These are phyloP conservation scores for Toxotes lorentzi DNA, from an alignment of 2,797 vertebrate species.

Conservation along the genomic window DNA sequence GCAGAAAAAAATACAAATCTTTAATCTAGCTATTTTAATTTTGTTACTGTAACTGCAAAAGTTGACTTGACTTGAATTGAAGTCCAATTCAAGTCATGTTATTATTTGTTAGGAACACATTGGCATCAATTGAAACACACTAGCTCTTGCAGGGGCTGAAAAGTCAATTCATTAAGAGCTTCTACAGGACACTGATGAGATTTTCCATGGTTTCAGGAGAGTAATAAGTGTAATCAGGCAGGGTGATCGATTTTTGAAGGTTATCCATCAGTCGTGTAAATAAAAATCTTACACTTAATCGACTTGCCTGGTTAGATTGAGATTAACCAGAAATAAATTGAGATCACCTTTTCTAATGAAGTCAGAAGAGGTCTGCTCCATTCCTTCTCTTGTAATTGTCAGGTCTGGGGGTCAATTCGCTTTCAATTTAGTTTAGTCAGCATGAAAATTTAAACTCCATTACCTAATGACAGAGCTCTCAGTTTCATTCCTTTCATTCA, in stretches of 20 bases:
- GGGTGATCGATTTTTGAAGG: slow-evolving; percentile 70
- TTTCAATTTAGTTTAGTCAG: slow-evolving; percentile 57
- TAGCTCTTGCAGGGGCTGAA: slow-evolving; percentile 22
- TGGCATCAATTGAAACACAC: slow-evolving; percentile 13
- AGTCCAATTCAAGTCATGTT: no score
- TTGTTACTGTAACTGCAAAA: slow-evolving; percentile 16
- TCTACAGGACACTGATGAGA: slow-evolving; percentile 39
- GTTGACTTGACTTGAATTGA: no score
- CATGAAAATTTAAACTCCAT: slow-evolving; percentile 59
- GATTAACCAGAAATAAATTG: slow-evolving; percentile 70
- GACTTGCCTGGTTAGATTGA: slow-evolving; percentile 45
- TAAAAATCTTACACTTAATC: slow-evolving; percentile 61
- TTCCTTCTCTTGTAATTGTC: slow-evolving; percentile 50
- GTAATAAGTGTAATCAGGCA: slow-evolving; percentile 53
- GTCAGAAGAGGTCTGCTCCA: slow-evolving; percentile 53
- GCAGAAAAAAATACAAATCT: not conserved
- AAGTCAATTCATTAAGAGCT: slow-evolving; percentile 38
- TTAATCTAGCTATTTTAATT: not conserved
- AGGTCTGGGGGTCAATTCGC: slow-evolving; percentile 47
- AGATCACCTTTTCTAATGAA: slow-evolving; percentile 59
- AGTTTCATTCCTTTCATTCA: slow-evolving; percentile 44
- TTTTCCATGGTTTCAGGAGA: slow-evolving; percentile 31
- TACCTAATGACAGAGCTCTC: slow-evolving; percentile 47
- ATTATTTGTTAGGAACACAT: slow-evolving; percentile 9
- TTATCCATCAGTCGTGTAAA: slow-evolving; percentile 69